Base-by-base conservation (phyloP, 2,113 vertebrate genomes). In the Archilochus colubris region DNA sequence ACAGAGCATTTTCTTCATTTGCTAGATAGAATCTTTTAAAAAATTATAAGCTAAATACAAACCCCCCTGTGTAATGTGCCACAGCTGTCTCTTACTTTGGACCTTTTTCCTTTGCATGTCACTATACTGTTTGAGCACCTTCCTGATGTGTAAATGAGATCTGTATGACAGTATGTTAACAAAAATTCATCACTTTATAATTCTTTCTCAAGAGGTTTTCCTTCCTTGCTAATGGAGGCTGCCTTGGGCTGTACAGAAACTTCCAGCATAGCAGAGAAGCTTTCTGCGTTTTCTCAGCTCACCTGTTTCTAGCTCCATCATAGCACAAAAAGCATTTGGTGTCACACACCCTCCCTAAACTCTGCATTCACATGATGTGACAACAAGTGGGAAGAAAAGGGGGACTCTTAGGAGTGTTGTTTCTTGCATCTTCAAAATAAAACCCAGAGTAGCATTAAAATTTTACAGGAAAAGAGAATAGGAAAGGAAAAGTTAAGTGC, bases 61-160 rank as follows among this genome's bases (percentile, higher is more conserved):
- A 91, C 86, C 89, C 83, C 61, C 73, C 40, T 84, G 80, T 86
- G 91, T 93, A 91, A 84, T 88, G 43, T 84, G 83, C 80, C 83
- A 87, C 66, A 91, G 38, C 83, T 93, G 73, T 92, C 83, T 95
- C 64, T 86, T 54, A 73, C 61, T 90, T 90, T 0, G 44, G 76
- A 93, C 48, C 54, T 64, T n/a, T 91, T 83, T 88, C 73, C 68
- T 86, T 75, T 75, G 62, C 58, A 14, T 76, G 86, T 86, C 86
- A 76, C 69, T 58, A 3, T 63, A 64, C 40, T 89, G 74, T 90
- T 95, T 86, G 91, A 96, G 89, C 28, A 28, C 72, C 84, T 91
- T 84, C 89, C 86, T 93, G 86, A 82, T 92, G 80, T 86, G 66
- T 93, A 93, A 95, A 93, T 96, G 84, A 89, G 88, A 76, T 91